Evolutionary conservation across 2,888 invertebrate genomes (phyloP), one percentile per base, ranked within the genome.

Genomic region (Periphyllus acericola): DNA sequence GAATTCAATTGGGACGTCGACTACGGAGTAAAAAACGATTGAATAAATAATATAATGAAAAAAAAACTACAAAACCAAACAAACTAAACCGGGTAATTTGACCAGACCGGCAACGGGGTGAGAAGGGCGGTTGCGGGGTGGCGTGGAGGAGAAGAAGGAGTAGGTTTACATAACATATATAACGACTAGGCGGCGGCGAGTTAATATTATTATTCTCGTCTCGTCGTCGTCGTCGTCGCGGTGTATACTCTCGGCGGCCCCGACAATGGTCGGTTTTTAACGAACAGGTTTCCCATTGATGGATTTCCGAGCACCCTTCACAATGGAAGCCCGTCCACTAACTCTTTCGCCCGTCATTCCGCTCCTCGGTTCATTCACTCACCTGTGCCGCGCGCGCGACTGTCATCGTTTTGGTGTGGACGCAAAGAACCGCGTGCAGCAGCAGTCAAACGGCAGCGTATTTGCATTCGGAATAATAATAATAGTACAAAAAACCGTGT

Each of bases 271-370:
- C 34, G 25, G 85, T 79, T 86, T 86, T 86, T 86, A 86, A 86
- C 86, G 86, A 86, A 86, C 86, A 86, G 86, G 86, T 86, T 86
- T 86, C 86, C 80, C 86, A 86, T 86, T 86, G 86, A 86, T 72
- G 86, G 79, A 86, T 75, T 86, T 72, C 86, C 86, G 79, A 72
- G 86, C 86, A 86, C 86, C 86, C 86, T 86, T 29, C 71, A 85
- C 85, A 85, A 85, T 85, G 78, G 79, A 40, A 76, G 46, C 76
- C 29, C 40, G 40, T 46, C 72, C n/a, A 52, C 40, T 66, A 78
- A 68, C 81, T 84, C 68, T 84, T 85, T 68, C 40, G 40, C 76
- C 85, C 85, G 76, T 83, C 83, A 72, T 83, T 82, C 72, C n/a
- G 36, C 32, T 71, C 68, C 46, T 32, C 83, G 74, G 46, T 76